A percentile compares a stretch with the other conserved stretches of the same genome.
Evolutionary conservation across 2,113 vertebrate genomes (phyloP).

Genomic region (Nicator chloris): DNA sequence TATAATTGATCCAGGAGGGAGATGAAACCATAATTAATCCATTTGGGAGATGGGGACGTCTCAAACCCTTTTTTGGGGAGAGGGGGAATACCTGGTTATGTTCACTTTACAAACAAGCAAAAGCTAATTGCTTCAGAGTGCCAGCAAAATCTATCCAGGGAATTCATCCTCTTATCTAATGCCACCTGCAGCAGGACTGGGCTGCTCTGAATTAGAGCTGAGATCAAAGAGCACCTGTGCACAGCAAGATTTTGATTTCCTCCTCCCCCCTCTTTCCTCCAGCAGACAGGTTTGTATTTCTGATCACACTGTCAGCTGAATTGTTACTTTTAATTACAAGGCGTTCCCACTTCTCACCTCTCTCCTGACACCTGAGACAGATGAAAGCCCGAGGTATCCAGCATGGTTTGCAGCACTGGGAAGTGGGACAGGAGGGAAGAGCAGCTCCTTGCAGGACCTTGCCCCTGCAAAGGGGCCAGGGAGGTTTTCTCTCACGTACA

Average conservation of each 20-base stretch:
- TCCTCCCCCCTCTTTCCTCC: neutral
- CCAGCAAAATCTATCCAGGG: conserved; percentile 51
- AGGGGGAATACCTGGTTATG: conserved; percentile 49
- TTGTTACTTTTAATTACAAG: neutral
- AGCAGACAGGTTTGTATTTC: conserved; percentile 18
- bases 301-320: neutral
- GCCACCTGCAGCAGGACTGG: conserved; percentile 37
- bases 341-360: neutral
- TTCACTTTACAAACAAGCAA: conserved; percentile 69
- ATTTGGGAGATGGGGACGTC: neutral
- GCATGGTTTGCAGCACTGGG: neutral
- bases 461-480: neutral
- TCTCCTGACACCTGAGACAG: neutral
- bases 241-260: neutral
- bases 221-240: conserved; percentile 69
- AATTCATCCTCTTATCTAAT: conserved; percentile 65
- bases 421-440: neutral
- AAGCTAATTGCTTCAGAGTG: conserved; percentile 70
- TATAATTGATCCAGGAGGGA: conserved; percentile 55
- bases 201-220: conserved; percentile 19
- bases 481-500: neutral
- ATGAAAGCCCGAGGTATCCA: neutral
- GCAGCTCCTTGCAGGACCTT: neutral
- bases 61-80: neutral
- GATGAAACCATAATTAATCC: conserved; percentile 54